Base-by-base conservation (phyloP, 2,797 vertebrate genomes). In the Ctenopoma multispine region DNA sequence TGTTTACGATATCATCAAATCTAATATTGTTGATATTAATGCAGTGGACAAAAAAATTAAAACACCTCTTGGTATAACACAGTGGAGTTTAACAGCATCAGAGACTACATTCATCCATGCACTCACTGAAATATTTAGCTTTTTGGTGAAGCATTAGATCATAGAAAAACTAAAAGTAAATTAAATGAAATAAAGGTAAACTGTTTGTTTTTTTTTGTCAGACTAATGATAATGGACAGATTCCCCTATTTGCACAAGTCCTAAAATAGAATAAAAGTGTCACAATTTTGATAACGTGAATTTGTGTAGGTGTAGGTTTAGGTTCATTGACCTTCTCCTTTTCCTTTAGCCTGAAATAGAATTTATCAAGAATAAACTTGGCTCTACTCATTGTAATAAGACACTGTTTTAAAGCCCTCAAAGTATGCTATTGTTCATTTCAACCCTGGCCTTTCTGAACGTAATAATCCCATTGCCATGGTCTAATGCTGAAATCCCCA, bases 391-490 rank as follows among this genome's bases (percentile, higher is more conserved):
- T 77, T 83, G 91, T 86, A 92, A 92, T 79, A 59, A 85, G 88
- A 93, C 84, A 90, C 91, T 79, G 64, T 87, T 82, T 87, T 90
- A 92, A 92, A 88, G 89, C 84, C 75, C 84, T 87, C 86, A 6
- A 92, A 91, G 86, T 90, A 92, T 91, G 92, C 83, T 84, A 92
- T 93, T 93, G 91, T 93, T 92, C 83, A 70, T 60, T 79, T 86
- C 82, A 82, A 80, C 86, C 84, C 79, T 81, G 75, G 84, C 73
- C 83, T 87, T 86, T 86, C 80, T 82, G 62, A 86, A 80, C 38
- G 55, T 87, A 90, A 84, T 92, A 93, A 94, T 92, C 90, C 81
- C 81, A 86, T 87, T 77, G 83, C 85, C 59, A 77, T 44, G 72
- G 83, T 86, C 87, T 86, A 83, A 92, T 92, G 76, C 88, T 76